A percentile compares a stretch with the other conserved stretches of the same genome.
Conservation (phyloP, 2,113 vertebrate species). For the Sylvilagus bachmani region DNA sequence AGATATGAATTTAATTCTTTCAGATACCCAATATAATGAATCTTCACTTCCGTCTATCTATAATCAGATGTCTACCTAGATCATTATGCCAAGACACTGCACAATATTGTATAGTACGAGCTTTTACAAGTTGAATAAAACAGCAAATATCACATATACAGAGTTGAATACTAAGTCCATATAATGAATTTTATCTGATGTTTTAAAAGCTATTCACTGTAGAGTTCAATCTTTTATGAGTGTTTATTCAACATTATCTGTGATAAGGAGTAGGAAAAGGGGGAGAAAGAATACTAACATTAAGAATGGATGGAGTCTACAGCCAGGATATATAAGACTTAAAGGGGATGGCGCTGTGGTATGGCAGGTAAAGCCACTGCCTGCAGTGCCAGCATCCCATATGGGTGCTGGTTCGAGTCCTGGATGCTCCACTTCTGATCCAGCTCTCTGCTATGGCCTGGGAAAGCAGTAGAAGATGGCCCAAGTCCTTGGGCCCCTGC, state of each 20-base stretch:
- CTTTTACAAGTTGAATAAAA: slow-evolving; percentile 34
- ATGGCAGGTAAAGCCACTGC: no score
- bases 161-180: background rate
- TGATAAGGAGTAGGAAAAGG: background rate
- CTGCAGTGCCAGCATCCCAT: no score
- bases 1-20: background rate
- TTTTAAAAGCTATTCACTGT: slow-evolving; percentile 44
- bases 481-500: no score
- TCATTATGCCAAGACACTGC: slow-evolving; percentile 1
- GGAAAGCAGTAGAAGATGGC: no score
- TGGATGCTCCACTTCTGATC: no score
- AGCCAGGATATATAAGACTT: background rate
- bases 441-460: no score
- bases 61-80: background rate
- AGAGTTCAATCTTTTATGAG: background rate
- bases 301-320: background rate
- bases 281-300: background rate
- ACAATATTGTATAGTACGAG: background rate
- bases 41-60: background rate
- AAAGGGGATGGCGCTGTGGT: no score
- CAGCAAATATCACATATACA: background rate
- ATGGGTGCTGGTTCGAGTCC: no score
- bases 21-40: background rate
- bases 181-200: slow-evolving; percentile 14
- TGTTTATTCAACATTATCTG: slow-evolving; percentile 38